A percentile compares a stretch with the other conserved stretches of the same genome.
phyloP scores from a whole-genome alignment of 1,140 invertebrate genomes.

The Scaptomyza montana region DNA sequence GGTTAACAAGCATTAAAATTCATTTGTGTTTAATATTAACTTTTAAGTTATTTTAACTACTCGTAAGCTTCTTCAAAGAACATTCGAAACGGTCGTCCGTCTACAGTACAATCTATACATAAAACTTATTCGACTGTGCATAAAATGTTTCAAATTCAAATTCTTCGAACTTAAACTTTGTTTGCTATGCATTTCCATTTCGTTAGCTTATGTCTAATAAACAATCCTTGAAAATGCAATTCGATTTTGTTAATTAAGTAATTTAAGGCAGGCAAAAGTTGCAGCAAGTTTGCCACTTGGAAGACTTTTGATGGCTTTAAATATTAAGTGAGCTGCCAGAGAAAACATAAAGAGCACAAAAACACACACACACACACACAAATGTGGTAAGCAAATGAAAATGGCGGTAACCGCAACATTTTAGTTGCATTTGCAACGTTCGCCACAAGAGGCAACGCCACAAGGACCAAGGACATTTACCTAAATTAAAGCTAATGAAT shows the following conservation, averaged over 20 bases:
- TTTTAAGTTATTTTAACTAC: too few species aligned
- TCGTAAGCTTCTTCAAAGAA: too few species aligned
- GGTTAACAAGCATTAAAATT: too few species aligned
- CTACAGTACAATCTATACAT: too few species aligned
- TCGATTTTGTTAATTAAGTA: conserved; percentile 38
- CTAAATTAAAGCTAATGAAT: conserved; percentile 83
- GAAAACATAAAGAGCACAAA: conserved; percentile 29
- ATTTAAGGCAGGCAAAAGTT: conserved; percentile 23
- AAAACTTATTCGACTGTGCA: too few species aligned
- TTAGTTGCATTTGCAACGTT: conserved; percentile 79
- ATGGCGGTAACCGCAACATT: conserved; percentile 78
- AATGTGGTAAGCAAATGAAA: conserved; percentile 44
- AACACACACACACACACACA: conserved; percentile 29
- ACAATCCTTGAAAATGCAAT: conserved; percentile 10
- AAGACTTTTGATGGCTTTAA: conserved; percentile 54
- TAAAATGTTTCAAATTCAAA: too few species aligned
- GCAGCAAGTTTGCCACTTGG: conserved; percentile 38
- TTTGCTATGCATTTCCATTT: not conserved
- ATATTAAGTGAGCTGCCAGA: conserved; percentile 64
- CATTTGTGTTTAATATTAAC: too few species aligned
- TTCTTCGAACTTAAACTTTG: too few species aligned
- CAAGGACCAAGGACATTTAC: conserved; percentile 82
- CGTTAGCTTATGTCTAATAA: not conserved
- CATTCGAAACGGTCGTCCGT: too few species aligned
- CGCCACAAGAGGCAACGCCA: conserved; percentile 77